Conservation (phyloP, 2,113 vertebrate genomes). For the Cynocephalus volans region DNA sequence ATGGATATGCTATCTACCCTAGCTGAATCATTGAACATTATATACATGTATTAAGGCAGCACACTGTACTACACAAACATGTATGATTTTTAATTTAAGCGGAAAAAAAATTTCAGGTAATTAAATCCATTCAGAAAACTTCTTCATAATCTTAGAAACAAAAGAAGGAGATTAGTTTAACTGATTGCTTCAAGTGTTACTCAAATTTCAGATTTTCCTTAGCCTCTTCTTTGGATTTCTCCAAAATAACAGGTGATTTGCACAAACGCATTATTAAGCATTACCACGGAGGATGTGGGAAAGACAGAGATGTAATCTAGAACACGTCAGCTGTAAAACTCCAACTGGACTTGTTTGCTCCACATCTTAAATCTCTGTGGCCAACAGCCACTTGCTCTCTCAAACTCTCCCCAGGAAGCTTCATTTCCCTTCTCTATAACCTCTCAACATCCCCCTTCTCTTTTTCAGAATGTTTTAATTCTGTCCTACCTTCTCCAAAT, state of each 20-base stretch:
- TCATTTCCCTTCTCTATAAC: not conserved
- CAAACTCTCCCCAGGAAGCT: not conserved
- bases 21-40: too few species aligned
- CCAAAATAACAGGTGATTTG: not conserved
- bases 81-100: too few species aligned
- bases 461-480: not conserved
- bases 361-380: fast-evolving
- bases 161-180: not conserved
- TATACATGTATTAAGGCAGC: too few species aligned
- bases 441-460: fast-evolving
- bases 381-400: not conserved
- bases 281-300: too few species aligned
- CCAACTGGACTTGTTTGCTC: too few species aligned
- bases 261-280: not conserved
- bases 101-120: too few species aligned
- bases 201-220: not conserved
- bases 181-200: too few species aligned
- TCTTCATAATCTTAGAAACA: not conserved
- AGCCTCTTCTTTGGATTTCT: not conserved
- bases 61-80: too few species aligned
- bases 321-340: fast-evolving
- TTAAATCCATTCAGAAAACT: not conserved
- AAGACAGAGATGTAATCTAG: too few species aligned
- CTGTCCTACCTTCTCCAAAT: not conserved
- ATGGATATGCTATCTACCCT: too few species aligned